Evolutionary conservation across 2,797 vertebrate species (phyloP), one percentile per base, ranked within the genome.

Genomic region (Halcyon badia): DNA sequence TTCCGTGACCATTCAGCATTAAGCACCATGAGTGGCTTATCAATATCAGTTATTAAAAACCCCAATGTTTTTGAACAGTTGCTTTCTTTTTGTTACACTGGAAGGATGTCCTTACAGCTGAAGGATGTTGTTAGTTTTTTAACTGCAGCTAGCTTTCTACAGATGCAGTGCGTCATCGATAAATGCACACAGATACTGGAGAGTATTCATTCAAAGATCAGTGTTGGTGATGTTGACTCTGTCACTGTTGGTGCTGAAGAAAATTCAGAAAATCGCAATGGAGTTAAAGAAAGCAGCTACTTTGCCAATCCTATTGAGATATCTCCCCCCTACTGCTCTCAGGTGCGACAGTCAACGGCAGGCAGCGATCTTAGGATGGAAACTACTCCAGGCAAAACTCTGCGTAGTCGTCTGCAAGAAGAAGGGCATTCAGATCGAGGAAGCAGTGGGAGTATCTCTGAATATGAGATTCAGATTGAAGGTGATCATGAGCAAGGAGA

Each of bases 121-220:
- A 99, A 99, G 97, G 99, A 99, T 56, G 99, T 99, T 56, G 99
- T 99, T 97, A 99, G 99, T 94, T 99, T 99, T 97, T 98, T 99
- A 30, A 99, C 99, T 0, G 99, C 99, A 33, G 99, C 99, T 83
- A 99, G 99, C 98, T 99, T 99, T 94, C 98, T 99, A 65, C 99
- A 99, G 98, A 99, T 99, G 99, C 99, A 99, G 97, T 98, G 99
- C 11, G 99, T 99, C 97, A 99, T 99, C 35, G 99, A 99, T 97
- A 99, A 99, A 97, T 99, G 99, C 96, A 99, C 99, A 7, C 99
- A 99, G 97, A 99, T 99, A 94, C 98, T 99, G 70, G 99, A 99
- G 98, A 99, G 99, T 94, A 99, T 99, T 97, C 99, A 99, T 97
- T 99, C 99, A 19, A 99, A 99, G 97, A 99, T 99, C 96, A 99